Base-by-base conservation (phyloP, 2,888 invertebrate genomes). In the Tinea trinotella region DNA sequence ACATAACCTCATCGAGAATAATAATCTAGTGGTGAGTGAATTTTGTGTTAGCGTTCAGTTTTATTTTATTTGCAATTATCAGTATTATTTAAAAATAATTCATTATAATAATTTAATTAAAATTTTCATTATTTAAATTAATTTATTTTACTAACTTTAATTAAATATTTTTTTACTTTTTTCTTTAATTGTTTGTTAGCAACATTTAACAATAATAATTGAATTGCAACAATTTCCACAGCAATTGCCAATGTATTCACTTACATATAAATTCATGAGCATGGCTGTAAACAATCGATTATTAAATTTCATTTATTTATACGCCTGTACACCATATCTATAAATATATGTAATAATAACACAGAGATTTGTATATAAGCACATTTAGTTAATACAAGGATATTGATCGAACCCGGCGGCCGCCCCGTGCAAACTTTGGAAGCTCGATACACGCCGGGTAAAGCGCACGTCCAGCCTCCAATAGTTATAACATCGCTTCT, bases 11-110 rank as follows among this genome's bases (percentile, higher is more conserved):
- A 15, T 46, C 46, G n/a, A 19, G 18, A 2, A 19, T 46, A 10
- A 17, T 46, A n/a, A 15, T 19, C 19, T 19, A 46, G 17, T 75
- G 82, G 83, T 84, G 60, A 82, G 82, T 78, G 46, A 56, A 59
- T 59, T 56, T 60, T 60, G 54, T 48, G 44, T 9, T 12, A n/a
- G 54, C 34, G 24, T 17, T 19, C 19, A 48, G 7, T 18, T 40
- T 22, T 19, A 17, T 57, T n/a, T n/a, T n/a, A 24, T 55, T 18
- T 58, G 15, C 22, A 36, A 50, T 35, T 18, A 22, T 57, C 48
- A 44, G 55, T 54, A 55, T 56, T 55, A 46, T 17, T 35, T 48
- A 52, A 15, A 40, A 54, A 44, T 46, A 6, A 40, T 40, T 40
- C 2, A 40, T 40, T 40, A 40, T 13, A 40, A 40, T 2, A 15